Base-by-base conservation (phyloP, 2,888 invertebrate genomes). In the Amblyjoppa fuscipennis region DNA sequence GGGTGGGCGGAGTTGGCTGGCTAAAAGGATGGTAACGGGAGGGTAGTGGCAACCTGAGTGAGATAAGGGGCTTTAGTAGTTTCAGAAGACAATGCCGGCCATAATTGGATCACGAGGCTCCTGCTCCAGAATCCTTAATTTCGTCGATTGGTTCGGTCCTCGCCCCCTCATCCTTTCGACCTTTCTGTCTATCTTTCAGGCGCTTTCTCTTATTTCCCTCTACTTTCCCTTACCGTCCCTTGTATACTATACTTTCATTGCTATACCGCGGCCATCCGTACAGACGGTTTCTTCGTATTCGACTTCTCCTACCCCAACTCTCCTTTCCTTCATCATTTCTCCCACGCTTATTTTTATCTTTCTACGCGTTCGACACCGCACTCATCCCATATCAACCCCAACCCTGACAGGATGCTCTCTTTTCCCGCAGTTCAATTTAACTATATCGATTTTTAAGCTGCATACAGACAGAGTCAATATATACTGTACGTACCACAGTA, bases 31-130 rank as follows among this genome's bases (percentile, higher is more conserved):
- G 80, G 31, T 68, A 38, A 49, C 59, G 66, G 79, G 66, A 1
- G 82, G 83, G 78, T 77, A 87, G 85, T 87, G 77, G 87, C 87
- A 87, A 88, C 84, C 85, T 88, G 87, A 88, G 88, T 87, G 87
- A 91, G 91, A 91, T 91, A 91, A 92, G 90, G 89, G 89, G 90
- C 90, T 90, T 90, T 90, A 87, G 90, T 90, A 91, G 90, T 90
- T 91, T 89, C 89, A 82, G 89, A 91, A 92, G 91, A 92, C 91
- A 92, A 92, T 91, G 90, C 91, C 89, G 87, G 83, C 89, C 91
- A 90, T 92, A 92, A 92, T 92, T 91, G 91, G 91, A 91, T 92
- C 91, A 91, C 89, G 90, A 91, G 90, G 87, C 88, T 89, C 88
- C 88, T 88, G 90, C 90, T 90, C 87, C 88, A 88, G 91, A 91